These are phyloP conservation scores for Acipenser oxyrinchus DNA, from an alignment of 2,797 vertebrate genomes.

Conservation along the genomic window DNA sequence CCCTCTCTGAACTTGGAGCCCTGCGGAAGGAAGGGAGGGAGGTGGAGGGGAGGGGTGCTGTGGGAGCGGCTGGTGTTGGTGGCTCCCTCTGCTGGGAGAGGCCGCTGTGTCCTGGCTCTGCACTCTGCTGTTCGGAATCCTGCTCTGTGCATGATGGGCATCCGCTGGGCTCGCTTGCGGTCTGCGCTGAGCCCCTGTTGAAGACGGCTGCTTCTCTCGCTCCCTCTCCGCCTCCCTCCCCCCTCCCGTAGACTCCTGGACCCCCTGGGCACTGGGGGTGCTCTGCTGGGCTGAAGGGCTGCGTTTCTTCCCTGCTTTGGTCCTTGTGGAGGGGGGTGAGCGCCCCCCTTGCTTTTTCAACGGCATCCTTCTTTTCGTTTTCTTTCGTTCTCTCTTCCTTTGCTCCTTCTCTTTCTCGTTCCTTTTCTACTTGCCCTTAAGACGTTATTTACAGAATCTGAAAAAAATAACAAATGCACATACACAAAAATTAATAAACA, in stretches of 20 bases:
- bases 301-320: conserved; percentile 18
- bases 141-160: too few relatives aligned
- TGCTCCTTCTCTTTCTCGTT: conserved; percentile 22
- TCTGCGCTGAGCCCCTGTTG: neutral
- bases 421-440: conserved; percentile 25
- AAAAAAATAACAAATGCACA: neutral
- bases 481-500: neutral
- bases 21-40: too few relatives aligned
- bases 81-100: conserved; percentile 18
- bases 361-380: conserved; percentile 35
- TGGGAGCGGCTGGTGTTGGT: conserved; percentile 29
- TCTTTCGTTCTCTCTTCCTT: conserved; percentile 18
- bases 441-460: conserved; percentile 19
- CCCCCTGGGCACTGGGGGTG: too few relatives aligned
- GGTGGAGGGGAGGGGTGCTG: conserved; percentile 15
- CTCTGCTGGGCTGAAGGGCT: conserved; percentile 3
- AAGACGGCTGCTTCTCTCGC: neutral
- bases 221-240: neutral
- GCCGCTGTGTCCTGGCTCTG: too few relatives aligned
- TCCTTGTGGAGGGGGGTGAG: conserved; percentile 15
- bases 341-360: conserved; percentile 19
- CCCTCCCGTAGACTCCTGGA: too few relatives aligned
- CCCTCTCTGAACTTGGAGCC: too few relatives aligned
- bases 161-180: too few relatives aligned
- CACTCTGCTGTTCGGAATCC: too few relatives aligned